Evolutionary conservation across 1,140 invertebrate genomes (phyloP), one percentile per base, ranked within the genome.

Genomic region (Heliconius hermathena): DNA sequence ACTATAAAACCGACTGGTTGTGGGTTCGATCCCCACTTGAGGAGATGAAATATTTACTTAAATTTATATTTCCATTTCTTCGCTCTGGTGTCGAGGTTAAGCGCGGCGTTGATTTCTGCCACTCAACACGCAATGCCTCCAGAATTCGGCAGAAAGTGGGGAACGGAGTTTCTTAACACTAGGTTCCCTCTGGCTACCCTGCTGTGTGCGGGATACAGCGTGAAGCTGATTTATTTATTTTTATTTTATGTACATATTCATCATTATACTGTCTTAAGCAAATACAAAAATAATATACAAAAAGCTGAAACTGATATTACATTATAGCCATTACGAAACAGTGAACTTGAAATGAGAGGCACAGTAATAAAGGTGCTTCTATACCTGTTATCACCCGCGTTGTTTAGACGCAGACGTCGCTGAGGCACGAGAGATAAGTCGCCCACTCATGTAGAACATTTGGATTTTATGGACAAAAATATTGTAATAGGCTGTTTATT

Each of bases 361-460:
- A 57, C 60, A 29, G 60, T 66, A 66, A 66, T 66, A 66, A 66
- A 66, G 60, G 60, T 66, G 60, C 60, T 22, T 29, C 60, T 5
- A 20, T 54, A 74, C 73, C 73, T 74, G 41, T 74, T 74, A 74
- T 74, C 38, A 54, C 16, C 41, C 46, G 46, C 73, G 60, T 66
- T 66, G 26, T 66, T 74, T 54, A 73, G 41, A 73, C 29, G 49
- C 73, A 66, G 60, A 29, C 41, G 49, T 54, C 49, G 41, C 49
- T 74, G 73, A 52, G 52, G 73, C 73, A 49, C 46, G 73, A 74
- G 73, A 74, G 73, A 74, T 74, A 74, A 54, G 46, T 66, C 60
- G 60, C 60, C 60, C 26, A 66, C 60, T 66, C 60, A 29, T 66
- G 60, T 66, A 66, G 60, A 66, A 29, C 60, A 26, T 22, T 66